These are phyloP conservation scores for Platysternon megacephalum DNA, from an alignment of 2,113 vertebrate genomes.

Conservation along the genomic window DNA sequence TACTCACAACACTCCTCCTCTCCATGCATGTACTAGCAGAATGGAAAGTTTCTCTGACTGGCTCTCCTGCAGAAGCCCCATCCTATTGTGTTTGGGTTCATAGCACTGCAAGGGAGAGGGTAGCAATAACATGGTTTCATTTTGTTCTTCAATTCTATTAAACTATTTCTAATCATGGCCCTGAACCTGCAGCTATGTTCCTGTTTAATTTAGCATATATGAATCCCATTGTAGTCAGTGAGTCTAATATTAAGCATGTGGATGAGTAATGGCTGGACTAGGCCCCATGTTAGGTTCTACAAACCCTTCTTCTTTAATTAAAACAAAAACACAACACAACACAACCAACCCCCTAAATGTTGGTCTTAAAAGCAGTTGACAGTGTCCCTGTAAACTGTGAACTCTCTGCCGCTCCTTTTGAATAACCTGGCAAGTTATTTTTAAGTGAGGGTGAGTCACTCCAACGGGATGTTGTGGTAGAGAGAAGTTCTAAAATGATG, in stretches of 20 bases:
- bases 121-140: neutral
- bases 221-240: rapidly evolving
- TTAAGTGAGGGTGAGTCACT: rapidly evolving
- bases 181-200: neutral
- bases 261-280: neutral
- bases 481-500: neutral
- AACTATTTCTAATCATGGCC: rapidly evolving
- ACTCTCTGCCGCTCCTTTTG: neutral
- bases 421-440: neutral
- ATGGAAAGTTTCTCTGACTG: neutral
- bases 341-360: neutral
- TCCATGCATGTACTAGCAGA: too few relatives aligned
- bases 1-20: neutral
- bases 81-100: neutral
- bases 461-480: neutral
- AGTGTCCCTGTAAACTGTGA: neutral
- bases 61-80: neutral
- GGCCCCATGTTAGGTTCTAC: neutral
- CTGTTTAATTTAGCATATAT: neutral
- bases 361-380: neutral
- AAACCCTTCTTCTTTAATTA: neutral
- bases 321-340: neutral
- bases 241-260: rapidly evolving
- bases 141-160: neutral
- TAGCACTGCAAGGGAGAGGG: neutral